phyloP scores from a whole-genome alignment of 2,888 invertebrate genomes.

The Monopis laevigella region DNA sequence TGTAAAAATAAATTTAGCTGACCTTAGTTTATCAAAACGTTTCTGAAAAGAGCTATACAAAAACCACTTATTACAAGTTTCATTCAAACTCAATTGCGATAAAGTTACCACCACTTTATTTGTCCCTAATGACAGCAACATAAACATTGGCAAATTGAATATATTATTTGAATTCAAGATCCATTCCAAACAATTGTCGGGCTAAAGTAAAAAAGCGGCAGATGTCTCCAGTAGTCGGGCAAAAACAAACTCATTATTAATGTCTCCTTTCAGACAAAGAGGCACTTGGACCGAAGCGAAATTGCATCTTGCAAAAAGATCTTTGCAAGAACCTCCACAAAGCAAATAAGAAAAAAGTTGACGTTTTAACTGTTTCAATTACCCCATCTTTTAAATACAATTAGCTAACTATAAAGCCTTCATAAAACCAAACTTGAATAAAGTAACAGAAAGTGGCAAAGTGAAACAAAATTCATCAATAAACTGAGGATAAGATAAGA shows the following conservation, averaged over 20 bases:
- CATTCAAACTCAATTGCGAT: too few relatives aligned
- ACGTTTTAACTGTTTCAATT: conserved; percentile 10
- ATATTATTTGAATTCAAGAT: not conserved
- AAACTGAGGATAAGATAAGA: too few relatives aligned
- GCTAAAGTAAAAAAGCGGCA: conserved; percentile 7
- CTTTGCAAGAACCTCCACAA: conserved; percentile 7
- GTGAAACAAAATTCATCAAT: too few relatives aligned
- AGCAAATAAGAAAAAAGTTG: conserved; percentile 9
- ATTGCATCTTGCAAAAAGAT: conserved; percentile 34
- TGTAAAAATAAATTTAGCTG: too few relatives aligned
- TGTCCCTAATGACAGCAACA: too few relatives aligned
- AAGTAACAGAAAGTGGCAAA: too few relatives aligned
- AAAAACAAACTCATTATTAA: conserved; percentile 11
- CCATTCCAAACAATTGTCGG: conserved; percentile 8
- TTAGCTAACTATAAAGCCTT: not conserved
- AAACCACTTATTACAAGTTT: too few relatives aligned
- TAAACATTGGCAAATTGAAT: too few relatives aligned
- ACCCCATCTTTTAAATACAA: conserved; percentile 4
- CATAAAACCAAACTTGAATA: too few relatives aligned
- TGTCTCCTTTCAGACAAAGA: conserved; percentile 10
- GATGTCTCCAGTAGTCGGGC: conserved; percentile 5
- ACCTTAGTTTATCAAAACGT: too few relatives aligned
- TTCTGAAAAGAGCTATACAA: too few relatives aligned
- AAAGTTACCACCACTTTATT: too few relatives aligned
- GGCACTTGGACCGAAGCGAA: conserved; percentile 15